Conservation (phyloP, 2,113 vertebrate genomes). For the Uria lomvia region DNA sequence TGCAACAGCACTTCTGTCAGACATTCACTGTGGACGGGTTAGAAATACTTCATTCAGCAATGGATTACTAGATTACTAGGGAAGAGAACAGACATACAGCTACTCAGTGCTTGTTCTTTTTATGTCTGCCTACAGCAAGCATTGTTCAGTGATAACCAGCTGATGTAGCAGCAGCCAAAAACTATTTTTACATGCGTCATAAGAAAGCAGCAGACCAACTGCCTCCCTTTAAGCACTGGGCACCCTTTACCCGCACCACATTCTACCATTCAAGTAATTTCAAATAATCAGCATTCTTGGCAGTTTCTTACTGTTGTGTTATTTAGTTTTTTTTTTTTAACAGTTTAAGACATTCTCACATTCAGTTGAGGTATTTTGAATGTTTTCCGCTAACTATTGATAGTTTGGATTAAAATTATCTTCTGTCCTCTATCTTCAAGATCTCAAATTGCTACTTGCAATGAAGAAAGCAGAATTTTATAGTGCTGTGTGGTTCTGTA, state of each 20-base stretch:
- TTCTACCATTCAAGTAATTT: not conserved
- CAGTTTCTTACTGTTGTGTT: not conserved
- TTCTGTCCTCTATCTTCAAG: not conserved
- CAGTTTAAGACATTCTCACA: not conserved
- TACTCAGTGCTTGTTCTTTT: not conserved
- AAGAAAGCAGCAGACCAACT: not conserved
- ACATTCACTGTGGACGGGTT: not conserved
- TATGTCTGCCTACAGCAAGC: not conserved
- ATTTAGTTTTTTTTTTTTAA: not conserved
- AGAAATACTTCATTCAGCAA: not conserved
- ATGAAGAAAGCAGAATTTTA: not conserved
- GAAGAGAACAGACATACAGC: not conserved
- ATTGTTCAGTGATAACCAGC: not conserved
- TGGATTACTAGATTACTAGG: not conserved
- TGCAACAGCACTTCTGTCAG: not conserved
- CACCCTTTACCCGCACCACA: not conserved
- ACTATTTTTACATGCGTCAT: accelerated
- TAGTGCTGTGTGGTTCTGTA: not conserved
- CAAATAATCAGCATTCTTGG: not conserved
- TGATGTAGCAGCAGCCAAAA: not conserved
- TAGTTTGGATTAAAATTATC: not conserved
- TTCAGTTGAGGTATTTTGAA: not conserved
- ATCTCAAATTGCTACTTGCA: not conserved
- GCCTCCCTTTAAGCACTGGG: not conserved
- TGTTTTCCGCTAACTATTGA: not conserved